Base-by-base conservation (phyloP, 2,113 vertebrate species). In the Peromyscus polionotus region DNA sequence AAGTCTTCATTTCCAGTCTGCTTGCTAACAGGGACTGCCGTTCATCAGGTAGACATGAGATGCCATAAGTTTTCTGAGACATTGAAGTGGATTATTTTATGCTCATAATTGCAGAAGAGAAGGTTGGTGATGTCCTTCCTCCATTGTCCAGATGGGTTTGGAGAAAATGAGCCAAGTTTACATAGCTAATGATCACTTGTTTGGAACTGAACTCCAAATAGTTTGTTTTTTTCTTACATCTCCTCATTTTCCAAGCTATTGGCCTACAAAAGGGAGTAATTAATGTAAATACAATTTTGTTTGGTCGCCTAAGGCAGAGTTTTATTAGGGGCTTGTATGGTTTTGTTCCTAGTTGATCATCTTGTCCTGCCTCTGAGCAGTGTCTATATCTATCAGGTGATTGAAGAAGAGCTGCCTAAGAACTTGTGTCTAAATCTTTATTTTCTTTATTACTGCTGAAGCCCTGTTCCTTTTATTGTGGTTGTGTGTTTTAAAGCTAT, bases 141-240 rank as follows among this genome's bases (percentile, higher is more conserved):
- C 6, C 28, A 7, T 57, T 80, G 63, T 73, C 63, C 72, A 87
- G 12, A 90, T 80, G 61, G 63, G 31, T 70, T 70, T 61, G 17
- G 51, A 39, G 19, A 59, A 31, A 24, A 22, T 77, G 81, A 96
- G 26, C 36, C 33, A 85, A 9, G 16, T 68, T 94, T 70, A 63
- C 45, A 57, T 3, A 93, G 16, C n/a, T 42, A 72, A 61, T 77
- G 42, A 65, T 28, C 6, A 3, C 6, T 70, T 45, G 8, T 48
- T 28, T 84, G 33, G 33, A 22, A 84, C 48, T 88, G 12, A 17
- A 96, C 68, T 3, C 13, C 33, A 84, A 39, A 1, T 7, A 76
- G 20, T 89, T 51, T 92, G 90, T 36, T 42, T 61, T 75, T 81
- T 59, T 45, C 17, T 93, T 96, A 88, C 17, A 28, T 59, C 63